Base-by-base conservation (phyloP, 2,888 invertebrate species). In the Tenthredo distinguenda region DNA sequence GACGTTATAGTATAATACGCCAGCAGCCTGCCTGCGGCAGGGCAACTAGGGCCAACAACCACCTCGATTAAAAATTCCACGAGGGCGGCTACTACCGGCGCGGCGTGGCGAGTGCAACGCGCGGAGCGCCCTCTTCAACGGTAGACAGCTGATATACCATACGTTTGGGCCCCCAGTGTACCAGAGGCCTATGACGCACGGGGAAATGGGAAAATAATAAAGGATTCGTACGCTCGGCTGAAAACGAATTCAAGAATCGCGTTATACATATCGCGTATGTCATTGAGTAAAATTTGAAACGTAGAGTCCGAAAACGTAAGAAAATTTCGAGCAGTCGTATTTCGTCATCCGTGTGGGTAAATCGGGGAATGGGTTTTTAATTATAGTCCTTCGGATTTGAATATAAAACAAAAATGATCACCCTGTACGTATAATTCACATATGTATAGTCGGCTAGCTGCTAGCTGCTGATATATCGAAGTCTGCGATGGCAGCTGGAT, bases 1-100 rank as follows among this genome's bases (percentile, higher is more conserved):
- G 68, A 68, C 68, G 68, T 68, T 68, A 34, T 68, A 18, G 34
- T 68, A 68, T 68, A 68, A 68, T 68, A 34, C 68, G 34, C 26
- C 34, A 18, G 68, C 31, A 34, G 34, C 18, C 55, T 55, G 55
- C n/a, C 55, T 26, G 34, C 68, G 34, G 68, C 68, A 68, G 68
- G 34, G 34, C 34, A 34, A 68, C 68, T 68, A 34, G 68, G 31
- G 68, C 12, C 68, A 34, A 21, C 40, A 43, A 71, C 68, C 43
- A 68, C 43, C 68, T 47, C 71, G 68, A 83, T 83, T 83, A 83
- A 83, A 83, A 83, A 83, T 83, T 83, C 83, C 83, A 83, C 83
- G 83, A 83, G 83, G 83, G 83, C 15, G 68, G 58, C 81, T 18
- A 62, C 40, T 40, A 21, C 21, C 62, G 31, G 77, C 26, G 26